Evolutionary conservation across 2,113 vertebrate species (phyloP), one percentile per base, ranked within the genome.

Genomic region (Micronisus gabar): DNA sequence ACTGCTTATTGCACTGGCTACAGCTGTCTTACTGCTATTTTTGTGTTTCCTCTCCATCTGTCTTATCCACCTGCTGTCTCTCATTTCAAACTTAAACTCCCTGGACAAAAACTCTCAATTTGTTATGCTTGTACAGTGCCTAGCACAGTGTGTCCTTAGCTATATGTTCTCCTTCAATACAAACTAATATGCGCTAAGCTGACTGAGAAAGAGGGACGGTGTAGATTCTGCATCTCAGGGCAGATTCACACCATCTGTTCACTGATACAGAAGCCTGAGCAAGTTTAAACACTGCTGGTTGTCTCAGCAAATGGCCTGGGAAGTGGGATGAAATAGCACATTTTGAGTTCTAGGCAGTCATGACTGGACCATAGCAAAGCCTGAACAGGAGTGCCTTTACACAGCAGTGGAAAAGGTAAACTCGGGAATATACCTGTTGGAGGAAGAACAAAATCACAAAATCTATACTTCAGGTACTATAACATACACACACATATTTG

Each of bases 1-100:
- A 93, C 87, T 96, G 92, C 81, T 91, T 91, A 90, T 40, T 94
- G 45, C 66, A 58, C 71, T 93, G 70, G 81, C 87, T 96, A 88
- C 95, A 96, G 95, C 93, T 97, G 95, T 90, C 95, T 95, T 93
- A 89, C 78, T 91, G 90, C 78, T 95, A 91, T 93, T 97, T 96
- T 91, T 93, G 78, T 87, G 52, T 96, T 96, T 96, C 87, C 66
- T 82, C 81, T 95, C 96, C 95, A 96, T 96, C 95, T 94, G 92
- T 96, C 93, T 95, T 94, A 91, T 95, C 92, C 95, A 97, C 95
- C 87, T 96, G 93, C 92, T 96, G 90, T 94, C 78, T 96, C 76
- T 95, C 87, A 91, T 93, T 94, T 94, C 71, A 68, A 82, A 91
- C 95, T 96, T 86, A 93, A 94, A 95, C 58, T 94, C 84, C 85